Conservation (phyloP, 2,888 invertebrate species). For the Andrena camellia region DNA sequence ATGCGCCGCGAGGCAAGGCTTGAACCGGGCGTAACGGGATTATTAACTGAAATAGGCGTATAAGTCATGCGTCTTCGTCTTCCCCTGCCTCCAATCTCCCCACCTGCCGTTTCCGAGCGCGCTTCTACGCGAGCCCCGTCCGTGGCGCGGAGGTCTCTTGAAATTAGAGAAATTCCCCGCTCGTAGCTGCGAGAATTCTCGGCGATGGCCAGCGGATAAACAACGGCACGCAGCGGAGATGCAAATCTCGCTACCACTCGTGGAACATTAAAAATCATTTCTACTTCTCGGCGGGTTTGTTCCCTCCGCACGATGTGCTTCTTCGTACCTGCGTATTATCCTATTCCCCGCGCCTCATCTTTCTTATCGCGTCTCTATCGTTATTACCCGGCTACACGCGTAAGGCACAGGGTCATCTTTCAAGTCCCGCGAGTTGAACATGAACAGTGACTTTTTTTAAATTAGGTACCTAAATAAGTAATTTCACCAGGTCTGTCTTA, state of each 20-base stretch:
- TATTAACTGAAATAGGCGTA: slow-evolving; percentile 80
- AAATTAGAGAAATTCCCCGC: slow-evolving; percentile 62
- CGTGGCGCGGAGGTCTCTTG: slow-evolving; percentile 21
- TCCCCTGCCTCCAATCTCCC: background rate
- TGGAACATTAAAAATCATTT: slow-evolving; percentile 62
- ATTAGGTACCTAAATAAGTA: no score
- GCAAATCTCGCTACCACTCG: slow-evolving; percentile 51
- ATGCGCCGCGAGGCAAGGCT: slow-evolving; percentile 67
- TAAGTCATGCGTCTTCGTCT: slow-evolving; percentile 72
- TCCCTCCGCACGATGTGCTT: slow-evolving; percentile 19
- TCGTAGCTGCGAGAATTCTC: slow-evolving; percentile 59
- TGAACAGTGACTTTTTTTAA: background rate
- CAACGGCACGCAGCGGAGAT: slow-evolving; percentile 56
- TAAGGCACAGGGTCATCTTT: background rate
- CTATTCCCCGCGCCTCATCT: slow-evolving; percentile 2
- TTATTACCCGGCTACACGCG: slow-evolving; percentile 34
- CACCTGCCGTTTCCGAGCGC: background rate
- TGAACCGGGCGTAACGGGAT: slow-evolving; percentile 78
- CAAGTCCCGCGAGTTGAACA: background rate
- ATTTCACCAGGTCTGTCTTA: no score
- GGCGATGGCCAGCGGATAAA: slow-evolving; percentile 54
- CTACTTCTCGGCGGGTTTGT: slow-evolving; percentile 42
- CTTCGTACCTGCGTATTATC: background rate
- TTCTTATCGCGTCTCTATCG: slow-evolving; percentile 35
- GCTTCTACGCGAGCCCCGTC: slow-evolving; percentile 3